phyloP scores from a whole-genome alignment of 1,140 invertebrate species.

The Cepaea nemoralis region DNA sequence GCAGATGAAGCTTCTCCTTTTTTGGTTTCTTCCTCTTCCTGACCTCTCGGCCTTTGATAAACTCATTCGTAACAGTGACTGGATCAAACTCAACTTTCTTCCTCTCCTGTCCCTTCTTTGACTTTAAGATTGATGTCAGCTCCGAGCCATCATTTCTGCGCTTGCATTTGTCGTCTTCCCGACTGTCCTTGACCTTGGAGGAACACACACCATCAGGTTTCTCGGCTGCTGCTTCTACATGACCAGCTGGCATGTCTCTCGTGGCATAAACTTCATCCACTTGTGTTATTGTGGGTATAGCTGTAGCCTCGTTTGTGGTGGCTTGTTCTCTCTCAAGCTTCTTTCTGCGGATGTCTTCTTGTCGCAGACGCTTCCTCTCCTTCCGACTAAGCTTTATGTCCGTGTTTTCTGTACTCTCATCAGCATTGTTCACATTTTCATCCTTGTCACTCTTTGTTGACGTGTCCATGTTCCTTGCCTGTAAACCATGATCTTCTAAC shows the following conservation, averaged over 20 bases:
- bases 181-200: background rate
- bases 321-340: background rate
- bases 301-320: background rate
- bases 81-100: conserved; percentile 41
- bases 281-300: background rate
- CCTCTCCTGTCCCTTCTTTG: conserved; percentile 19
- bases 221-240: background rate
- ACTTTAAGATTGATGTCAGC: conserved; percentile 33
- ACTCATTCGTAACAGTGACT: conserved; percentile 32
- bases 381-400: conserved; percentile 28
- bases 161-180: background rate
- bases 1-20: conserved; percentile 32
- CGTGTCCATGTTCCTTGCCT: background rate
- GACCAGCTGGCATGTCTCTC: background rate
- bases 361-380: conserved; percentile 31
- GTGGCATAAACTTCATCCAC: background rate
- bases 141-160: conserved; percentile 1
- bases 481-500: background rate
- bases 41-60: conserved; percentile 24
- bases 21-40: conserved; percentile 39
- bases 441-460: background rate
- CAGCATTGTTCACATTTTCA: background rate
- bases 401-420: background rate
- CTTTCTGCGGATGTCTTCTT: conserved; percentile 38
- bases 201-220: background rate